Percentiles rank a stretch among this genome's conserved stretches.
Evolutionary conservation across 2,888 invertebrate species (phyloP).

Genomic region (Platycheirus rosarum): DNA sequence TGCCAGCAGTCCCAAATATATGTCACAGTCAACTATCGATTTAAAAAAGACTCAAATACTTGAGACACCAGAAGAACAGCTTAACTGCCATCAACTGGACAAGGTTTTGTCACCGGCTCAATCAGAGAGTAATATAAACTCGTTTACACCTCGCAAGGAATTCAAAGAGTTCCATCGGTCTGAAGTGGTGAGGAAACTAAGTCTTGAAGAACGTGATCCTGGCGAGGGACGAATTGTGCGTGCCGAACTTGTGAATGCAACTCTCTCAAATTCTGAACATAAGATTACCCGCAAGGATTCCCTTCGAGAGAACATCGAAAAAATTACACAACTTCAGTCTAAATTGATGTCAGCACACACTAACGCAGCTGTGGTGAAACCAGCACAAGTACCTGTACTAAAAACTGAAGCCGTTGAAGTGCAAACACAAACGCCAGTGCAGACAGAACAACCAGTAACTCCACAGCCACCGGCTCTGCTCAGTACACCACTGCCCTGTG

Average conservation of each 20-base stretch:
- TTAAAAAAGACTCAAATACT: constrained; percentile 81
- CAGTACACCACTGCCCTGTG: constrained; percentile 68
- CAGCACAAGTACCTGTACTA: constrained; percentile 38
- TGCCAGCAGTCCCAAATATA: constrained; percentile 79
- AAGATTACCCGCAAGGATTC: constrained; percentile 81
- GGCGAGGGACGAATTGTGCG: constrained; percentile 79
- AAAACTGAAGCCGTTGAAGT: constrained; percentile 65
- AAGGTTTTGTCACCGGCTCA: constrained; percentile 80
- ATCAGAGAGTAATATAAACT: constrained; percentile 79
- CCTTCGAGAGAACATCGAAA: constrained; percentile 82
- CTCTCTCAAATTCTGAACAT: constrained; percentile 76
- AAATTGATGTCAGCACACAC: constrained; percentile 82
- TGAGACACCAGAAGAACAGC: constrained; percentile 79
- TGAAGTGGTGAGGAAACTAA: constrained; percentile 75
- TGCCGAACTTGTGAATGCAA: constrained; percentile 81
- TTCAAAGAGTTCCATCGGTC: constrained; percentile 76
- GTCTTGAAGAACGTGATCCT: constrained; percentile 75
- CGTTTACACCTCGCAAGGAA: constrained; percentile 70
- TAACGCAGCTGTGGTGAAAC: constrained; percentile 60
- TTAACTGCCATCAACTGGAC: constrained; percentile 46
- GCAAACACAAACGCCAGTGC: constrained; percentile 49
- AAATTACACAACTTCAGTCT: constrained; percentile 82
- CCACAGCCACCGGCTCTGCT: constrained; percentile 61
- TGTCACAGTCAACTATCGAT: constrained; percentile 82
- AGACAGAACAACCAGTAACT: constrained; percentile 43